Evolutionary conservation across 2,888 invertebrate species (phyloP), one percentile per base, ranked within the genome.

Genomic region (Pseudeuparius sepicola): DNA sequence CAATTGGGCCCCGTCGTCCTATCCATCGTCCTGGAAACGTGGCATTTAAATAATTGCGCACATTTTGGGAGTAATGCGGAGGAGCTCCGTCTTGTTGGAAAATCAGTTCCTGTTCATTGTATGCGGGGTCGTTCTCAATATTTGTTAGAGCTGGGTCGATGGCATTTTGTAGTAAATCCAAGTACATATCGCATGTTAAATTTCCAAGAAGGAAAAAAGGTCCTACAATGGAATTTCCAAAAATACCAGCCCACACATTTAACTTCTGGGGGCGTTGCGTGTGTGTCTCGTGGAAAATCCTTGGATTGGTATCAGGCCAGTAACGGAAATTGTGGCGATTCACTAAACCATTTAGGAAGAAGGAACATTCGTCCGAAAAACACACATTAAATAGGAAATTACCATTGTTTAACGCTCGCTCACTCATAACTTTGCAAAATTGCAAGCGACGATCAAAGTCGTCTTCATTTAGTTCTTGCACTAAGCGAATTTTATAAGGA

Each of bases 111-210:
- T 25, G 14, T 26, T 25, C 25, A 26, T 14, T 15, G 34, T 31
- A 31, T 31, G 25, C 26, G 12, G 15, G 26, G 26, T 34, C 16
- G 23, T 38, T 20, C 26, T 38, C 34, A 24, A 31, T 39, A 29
- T 37, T n/a, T 9, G 28, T 32, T 14, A 39, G 14, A 12, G 16
- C 30, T 23, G 36, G n/a, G 4, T 39, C n/a, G n/a, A n/a, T n/a
- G n/a, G n/a, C n/a, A n/a, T n/a, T n/a, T n/a, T n/a, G n/a, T n/a
- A n/a, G n/a, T 14, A 36, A 36, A 25, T 39, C 23, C 25, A 41
- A 17, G 14, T 39, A 41, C 29, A 18, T 15, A 14, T 34, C 37
- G 17, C 39, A 31, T 26, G 31, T 40, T 14, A 36, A 33, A 36
- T 31, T 39, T 16, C 20, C 34, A 33, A 14, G 12, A 36, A 28